A percentile compares a stretch with the other conserved stretches of the same genome.
phyloP scores from a whole-genome alignment of 1,140 invertebrate species.

The Saccostrea cuccullata region DNA sequence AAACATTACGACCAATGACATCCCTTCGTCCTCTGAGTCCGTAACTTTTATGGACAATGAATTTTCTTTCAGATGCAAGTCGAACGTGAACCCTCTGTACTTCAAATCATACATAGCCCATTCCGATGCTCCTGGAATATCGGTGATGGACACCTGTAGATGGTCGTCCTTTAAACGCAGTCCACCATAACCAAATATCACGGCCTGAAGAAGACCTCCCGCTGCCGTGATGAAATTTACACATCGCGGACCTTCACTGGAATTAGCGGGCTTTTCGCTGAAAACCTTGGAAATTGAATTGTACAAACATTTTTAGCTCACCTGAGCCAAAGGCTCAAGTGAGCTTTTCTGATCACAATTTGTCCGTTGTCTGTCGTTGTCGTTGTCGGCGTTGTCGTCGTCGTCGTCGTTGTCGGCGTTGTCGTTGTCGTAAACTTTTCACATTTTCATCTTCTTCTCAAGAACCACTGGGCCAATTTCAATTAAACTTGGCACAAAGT shows the following conservation, averaged over 20 bases:
- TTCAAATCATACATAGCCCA: constrained; percentile 63
- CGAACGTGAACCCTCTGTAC: constrained; percentile 53
- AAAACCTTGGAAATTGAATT: constrained; percentile 57
- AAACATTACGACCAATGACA: not conserved
- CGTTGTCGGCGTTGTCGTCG: too few species aligned
- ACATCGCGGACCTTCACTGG: constrained; percentile 72
- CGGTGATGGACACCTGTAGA: constrained; percentile 53
- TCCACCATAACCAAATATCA: constrained; percentile 78
- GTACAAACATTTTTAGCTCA: too few species aligned
- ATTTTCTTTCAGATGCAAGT: constrained; percentile 4
- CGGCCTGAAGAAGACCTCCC: constrained; percentile 77
- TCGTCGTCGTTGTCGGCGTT: too few species aligned
- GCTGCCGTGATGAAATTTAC: constrained; percentile 79
- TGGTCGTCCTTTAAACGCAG: constrained; percentile 63
- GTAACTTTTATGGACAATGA: not conserved
- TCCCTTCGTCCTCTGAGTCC: not conserved
- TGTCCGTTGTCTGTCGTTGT: too few species aligned
- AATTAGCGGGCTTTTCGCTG: constrained; percentile 66
- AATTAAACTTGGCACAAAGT: too few species aligned
- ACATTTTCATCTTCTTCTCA: too few species aligned
- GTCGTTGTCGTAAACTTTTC: too few species aligned
- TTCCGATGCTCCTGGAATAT: constrained; percentile 63
- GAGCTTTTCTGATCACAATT: too few species aligned
- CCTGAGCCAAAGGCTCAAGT: too few species aligned
- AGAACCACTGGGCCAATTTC: too few species aligned